These are phyloP conservation scores for Tringa solitaria DNA, from an alignment of 2,113 vertebrate genomes.

Conservation along the genomic window DNA sequence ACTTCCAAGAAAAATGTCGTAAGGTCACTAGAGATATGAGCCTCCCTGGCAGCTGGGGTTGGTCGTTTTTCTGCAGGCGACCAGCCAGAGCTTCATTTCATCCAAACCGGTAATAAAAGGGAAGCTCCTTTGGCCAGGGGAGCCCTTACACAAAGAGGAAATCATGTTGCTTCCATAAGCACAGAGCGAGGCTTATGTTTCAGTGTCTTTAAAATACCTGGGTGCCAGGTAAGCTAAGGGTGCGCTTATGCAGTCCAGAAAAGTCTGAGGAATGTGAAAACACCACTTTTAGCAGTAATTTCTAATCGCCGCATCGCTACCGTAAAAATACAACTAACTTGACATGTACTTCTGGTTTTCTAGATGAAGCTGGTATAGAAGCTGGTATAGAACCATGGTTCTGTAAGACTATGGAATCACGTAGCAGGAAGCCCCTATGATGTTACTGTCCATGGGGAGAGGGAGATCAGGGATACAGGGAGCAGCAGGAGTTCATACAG, in stretches of 20 bases:
- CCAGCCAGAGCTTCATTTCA: not conserved
- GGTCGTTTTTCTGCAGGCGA: not conserved
- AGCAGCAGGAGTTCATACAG: not conserved
- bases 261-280: not conserved
- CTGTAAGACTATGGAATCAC: not conserved
- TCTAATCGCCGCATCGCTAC: not conserved
- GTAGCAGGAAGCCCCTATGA: not conserved
- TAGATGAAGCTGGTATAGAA: not conserved
- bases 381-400: not conserved
- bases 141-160: not conserved
- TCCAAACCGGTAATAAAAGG: not conserved
- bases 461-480: not conserved
- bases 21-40: not conserved
- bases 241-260: not conserved
- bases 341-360: not conserved
- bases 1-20: not conserved
- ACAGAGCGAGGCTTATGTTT: not conserved
- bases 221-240: not conserved
- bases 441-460: not conserved
- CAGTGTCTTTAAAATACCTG: not conserved
- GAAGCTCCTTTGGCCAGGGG: not conserved
- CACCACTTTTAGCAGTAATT: not conserved
- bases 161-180: not conserved
- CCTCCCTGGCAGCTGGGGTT: not conserved
- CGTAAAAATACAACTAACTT: not conserved